These are phyloP conservation scores for Dynastes grantii DNA, from an alignment of 2,888 invertebrate species.

Conservation along the genomic window DNA sequence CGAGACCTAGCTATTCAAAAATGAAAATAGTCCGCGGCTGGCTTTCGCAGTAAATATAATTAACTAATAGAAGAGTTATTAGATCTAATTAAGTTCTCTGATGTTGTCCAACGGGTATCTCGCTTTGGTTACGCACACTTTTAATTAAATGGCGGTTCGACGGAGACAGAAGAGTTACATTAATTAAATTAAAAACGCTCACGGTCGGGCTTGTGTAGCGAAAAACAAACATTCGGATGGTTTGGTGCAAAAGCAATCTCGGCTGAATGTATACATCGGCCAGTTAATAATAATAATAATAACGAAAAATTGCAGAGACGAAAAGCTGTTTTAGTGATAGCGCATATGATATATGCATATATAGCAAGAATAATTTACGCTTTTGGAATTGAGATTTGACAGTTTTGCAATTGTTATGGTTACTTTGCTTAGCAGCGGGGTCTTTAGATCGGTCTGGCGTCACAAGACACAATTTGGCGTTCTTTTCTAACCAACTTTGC, in stretches of 20 bases:
- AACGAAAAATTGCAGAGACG: no score
- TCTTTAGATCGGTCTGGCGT: no score
- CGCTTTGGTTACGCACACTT: constrained; percentile 9
- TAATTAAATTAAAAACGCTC: constrained; percentile 38
- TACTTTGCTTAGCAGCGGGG: no score
- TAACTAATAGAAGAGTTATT: constrained; percentile 37
- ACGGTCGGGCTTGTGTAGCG: background rate
- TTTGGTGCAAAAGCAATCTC: background rate
- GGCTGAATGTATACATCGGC: background rate
- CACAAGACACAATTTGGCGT: no score
- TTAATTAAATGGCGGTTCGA: constrained; percentile 19
- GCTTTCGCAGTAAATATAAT: constrained; percentile 21
- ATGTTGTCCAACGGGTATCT: constrained; percentile 18
- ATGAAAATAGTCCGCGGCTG: background rate
- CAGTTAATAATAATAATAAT: no score
- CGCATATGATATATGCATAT: no score
- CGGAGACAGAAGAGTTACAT: constrained; percentile 21
- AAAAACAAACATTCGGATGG: constrained; percentile 36
- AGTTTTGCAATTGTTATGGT: no score
- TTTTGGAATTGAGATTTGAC: no score
- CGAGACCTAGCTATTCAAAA: background rate
- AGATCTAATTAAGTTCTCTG: constrained; percentile 29
- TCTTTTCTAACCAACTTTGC: no score
- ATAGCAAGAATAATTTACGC: no score
- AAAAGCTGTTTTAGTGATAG: no score